Conservation (phyloP, 2,113 vertebrate genomes). For the Naja naja region DNA sequence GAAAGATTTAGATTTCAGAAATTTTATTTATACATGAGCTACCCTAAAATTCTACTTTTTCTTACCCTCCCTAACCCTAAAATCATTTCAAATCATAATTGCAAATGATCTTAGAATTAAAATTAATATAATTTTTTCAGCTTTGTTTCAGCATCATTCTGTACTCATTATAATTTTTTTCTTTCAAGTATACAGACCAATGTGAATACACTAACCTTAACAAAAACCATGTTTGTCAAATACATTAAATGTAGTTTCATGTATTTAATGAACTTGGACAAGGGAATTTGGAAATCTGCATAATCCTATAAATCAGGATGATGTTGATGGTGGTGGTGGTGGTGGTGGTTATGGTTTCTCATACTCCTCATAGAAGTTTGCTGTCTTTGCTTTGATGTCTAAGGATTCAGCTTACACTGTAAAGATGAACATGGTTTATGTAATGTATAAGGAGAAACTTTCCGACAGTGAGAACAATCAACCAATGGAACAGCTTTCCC, state of each 20-base stretch:
- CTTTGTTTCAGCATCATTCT: conserved; percentile 39
- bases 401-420: not conserved
- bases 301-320: not conserved
- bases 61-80: not conserved
- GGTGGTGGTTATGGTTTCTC: not conserved
- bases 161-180: not conserved
- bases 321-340: not conserved
- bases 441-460: no score
- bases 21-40: not conserved
- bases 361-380: not conserved
- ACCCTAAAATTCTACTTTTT: not conserved
- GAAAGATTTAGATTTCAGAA: conserved; percentile 49
- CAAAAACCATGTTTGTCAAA: not conserved
- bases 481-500: no score
- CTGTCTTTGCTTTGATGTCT: not conserved
- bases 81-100: conserved; percentile 37
- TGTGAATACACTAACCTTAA: no score
- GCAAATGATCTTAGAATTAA: conserved; percentile 38
- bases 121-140: not conserved
- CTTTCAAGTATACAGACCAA: not conserved
- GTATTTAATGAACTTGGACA: not conserved
- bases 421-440: not conserved
- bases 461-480: no score
- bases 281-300: not conserved
- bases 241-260: not conserved